Evolutionary conservation across 2,113 vertebrate species (phyloP).

Genomic region (Promerops cafer): DNA sequence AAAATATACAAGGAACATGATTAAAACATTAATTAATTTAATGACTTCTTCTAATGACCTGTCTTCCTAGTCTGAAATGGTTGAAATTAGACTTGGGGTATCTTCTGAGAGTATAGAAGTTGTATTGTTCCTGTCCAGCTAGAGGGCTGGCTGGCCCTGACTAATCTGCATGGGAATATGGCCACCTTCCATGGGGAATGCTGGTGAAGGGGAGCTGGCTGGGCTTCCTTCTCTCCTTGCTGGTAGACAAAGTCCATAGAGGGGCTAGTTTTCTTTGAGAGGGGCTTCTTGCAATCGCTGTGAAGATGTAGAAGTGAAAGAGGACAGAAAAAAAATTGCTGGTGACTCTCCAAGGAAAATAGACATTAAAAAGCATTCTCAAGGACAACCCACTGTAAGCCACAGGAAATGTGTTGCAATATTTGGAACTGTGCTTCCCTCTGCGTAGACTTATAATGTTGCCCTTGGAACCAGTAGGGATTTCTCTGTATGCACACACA

Average conservation of each 20-base stretch:
- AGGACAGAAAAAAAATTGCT: not conserved
- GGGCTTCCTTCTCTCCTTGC: not conserved
- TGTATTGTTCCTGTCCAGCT: not conserved
- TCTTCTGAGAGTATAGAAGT: not conserved
- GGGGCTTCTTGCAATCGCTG: not conserved
- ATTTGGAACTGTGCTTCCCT: not conserved
- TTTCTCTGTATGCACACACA: not conserved
- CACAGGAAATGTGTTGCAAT: not conserved
- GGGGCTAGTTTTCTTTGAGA: not conserved
- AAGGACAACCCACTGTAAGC: not conserved
- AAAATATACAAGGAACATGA: not conserved
- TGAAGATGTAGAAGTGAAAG: not conserved
- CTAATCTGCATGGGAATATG: not conserved
- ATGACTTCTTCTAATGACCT: not conserved
- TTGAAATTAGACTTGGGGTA: not conserved
- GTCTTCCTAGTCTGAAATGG: not conserved
- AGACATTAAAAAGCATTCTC: not conserved
- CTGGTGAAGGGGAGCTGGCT: not conserved
- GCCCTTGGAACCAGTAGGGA: not conserved
- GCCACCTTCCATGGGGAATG: not conserved
- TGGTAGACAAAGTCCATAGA: not conserved
- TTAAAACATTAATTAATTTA: not conserved
- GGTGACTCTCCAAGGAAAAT: not conserved
- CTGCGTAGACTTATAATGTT: not conserved
- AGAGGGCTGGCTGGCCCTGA: not conserved